Evolutionary conservation across 1,140 invertebrate species (phyloP).

Genomic region (Pseudomyrmex pallidus): DNA sequence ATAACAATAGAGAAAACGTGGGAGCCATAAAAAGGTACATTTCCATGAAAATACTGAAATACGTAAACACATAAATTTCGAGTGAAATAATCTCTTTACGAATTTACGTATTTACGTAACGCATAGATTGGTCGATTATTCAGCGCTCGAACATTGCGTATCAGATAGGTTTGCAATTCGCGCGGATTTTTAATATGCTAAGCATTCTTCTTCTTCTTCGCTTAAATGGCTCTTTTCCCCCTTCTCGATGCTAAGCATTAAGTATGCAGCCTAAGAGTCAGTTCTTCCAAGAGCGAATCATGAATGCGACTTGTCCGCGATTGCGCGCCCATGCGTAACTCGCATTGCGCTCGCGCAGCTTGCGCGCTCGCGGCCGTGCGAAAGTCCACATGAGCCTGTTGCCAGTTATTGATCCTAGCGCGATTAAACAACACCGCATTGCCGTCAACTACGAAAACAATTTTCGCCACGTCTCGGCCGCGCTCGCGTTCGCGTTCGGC

Average conservation of each 20-base stretch:
- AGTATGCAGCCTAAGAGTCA: not conserved
- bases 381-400: slow-evolving; percentile 83
- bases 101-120: not conserved
- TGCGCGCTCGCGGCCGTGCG: slow-evolving; percentile 63
- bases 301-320: slow-evolving; percentile 20
- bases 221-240: too few relatives aligned
- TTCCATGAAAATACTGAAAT: not conserved
- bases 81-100: not conserved
- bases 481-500: slow-evolving; percentile 61
- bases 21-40: not conserved
- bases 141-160: not conserved
- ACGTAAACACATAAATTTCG: not conserved
- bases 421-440: slow-evolving; percentile 85
- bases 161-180: not conserved
- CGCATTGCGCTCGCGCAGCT: slow-evolving; percentile 49
- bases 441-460: slow-evolving; percentile 83
- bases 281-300: not conserved
- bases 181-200: not conserved
- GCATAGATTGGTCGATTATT: not conserved
- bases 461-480: slow-evolving; percentile 73
- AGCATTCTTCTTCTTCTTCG: too few relatives aligned
- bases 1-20: slow-evolving; percentile 1
- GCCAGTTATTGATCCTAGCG: slow-evolving; percentile 85
- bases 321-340: slow-evolving; percentile 51
- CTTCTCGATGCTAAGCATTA: not conserved